Percentiles rank a stretch among this genome's conserved stretches.
Conservation (phyloP, 2,797 vertebrate genomes). For the Falco naumanni region DNA sequence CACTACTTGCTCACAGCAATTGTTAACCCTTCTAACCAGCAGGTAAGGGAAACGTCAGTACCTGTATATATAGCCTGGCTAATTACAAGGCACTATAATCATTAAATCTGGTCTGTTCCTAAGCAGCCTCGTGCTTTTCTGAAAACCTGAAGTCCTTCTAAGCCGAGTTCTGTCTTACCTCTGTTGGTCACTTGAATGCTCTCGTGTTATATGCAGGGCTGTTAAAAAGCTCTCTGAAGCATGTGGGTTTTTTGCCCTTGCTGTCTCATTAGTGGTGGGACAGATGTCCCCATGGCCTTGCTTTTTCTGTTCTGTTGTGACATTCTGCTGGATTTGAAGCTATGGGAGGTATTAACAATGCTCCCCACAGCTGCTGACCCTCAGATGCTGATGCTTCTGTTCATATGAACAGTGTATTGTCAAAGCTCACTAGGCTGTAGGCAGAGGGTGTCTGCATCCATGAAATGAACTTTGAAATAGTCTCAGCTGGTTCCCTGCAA, state of each 20-base stretch:
- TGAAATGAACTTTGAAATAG: neutral
- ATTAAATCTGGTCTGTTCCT: neutral
- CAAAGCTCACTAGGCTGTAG: neutral
- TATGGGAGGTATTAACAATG: neutral
- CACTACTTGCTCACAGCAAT: slow-evolving; percentile 98
- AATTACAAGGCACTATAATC: neutral
- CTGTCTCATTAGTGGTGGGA: neutral
- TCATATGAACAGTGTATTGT: neutral
- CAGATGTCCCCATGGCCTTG: neutral
- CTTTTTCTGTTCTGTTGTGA: neutral
- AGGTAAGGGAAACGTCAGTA: slow-evolving; percentile 80
- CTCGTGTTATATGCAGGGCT: neutral
- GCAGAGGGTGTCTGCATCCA: neutral
- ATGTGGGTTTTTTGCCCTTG: neutral
- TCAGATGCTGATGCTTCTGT: neutral
- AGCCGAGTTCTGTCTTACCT: neutral
- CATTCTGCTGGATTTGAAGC: neutral
- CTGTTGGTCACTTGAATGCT: neutral
- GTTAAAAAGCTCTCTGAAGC: neutral
- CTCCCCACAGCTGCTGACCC: neutral
- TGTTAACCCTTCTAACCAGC: slow-evolving; percentile 97
- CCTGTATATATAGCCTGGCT: neutral
- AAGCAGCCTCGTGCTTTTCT: neutral
- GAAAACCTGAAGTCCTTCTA: neutral
- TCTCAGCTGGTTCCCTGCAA: neutral